Evolutionary conservation across 2,797 vertebrate species (phyloP).

Genomic region (Rhabdomys pumilio): DNA sequence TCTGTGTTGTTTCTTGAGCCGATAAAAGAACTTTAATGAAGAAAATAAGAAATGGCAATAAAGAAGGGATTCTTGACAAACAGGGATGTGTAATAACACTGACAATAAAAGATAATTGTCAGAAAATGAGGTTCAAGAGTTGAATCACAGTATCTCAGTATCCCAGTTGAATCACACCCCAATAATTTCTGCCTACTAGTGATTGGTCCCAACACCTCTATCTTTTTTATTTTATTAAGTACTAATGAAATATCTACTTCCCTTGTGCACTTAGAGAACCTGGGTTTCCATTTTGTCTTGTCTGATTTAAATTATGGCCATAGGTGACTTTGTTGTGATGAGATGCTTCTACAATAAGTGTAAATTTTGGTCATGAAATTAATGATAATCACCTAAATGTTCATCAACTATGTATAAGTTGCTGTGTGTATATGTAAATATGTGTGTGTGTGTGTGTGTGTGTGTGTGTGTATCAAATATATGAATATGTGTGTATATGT

Average conservation of each 20-base stretch:
- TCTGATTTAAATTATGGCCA: neutral
- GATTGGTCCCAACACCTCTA: neutral
- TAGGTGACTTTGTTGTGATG: neutral
- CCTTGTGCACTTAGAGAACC: neutral
- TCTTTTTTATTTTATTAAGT: neutral
- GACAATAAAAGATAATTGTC: neutral
- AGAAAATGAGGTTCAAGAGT: neutral
- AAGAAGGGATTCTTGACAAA: constrained; percentile 34
- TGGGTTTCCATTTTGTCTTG: neutral
- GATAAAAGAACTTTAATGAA: neutral
- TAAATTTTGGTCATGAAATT: neutral
- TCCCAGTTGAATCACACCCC: neutral
- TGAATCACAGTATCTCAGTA: neutral
- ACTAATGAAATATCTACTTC: neutral
- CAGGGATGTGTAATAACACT: neutral
- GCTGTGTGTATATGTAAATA: neutral
- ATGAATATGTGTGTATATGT: neutral
- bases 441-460: no score
- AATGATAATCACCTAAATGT: neutral
- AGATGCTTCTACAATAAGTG: neutral
- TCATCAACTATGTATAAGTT: neutral
- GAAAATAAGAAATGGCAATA: constrained; percentile 42
- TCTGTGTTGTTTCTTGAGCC: neutral
- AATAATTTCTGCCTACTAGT: neutral
- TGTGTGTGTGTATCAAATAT: neutral